Evolutionary conservation across 1,140 invertebrate species (phyloP).

Genomic region (Ips nitidus): DNA sequence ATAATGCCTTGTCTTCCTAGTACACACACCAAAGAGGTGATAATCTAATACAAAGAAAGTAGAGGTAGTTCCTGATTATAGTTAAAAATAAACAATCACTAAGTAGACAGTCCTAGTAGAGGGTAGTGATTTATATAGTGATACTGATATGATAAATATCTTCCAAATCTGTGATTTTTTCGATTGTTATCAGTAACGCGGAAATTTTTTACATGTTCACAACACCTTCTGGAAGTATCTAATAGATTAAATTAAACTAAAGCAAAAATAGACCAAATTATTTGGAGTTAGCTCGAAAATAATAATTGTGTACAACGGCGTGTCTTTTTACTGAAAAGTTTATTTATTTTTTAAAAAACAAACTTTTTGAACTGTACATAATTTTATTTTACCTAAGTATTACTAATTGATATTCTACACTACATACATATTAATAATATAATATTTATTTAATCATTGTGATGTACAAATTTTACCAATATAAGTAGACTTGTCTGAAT

Average conservation of each 20-base stretch:
- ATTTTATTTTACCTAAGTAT: background rate
- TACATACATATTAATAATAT: background rate
- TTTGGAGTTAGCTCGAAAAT: too few relatives aligned
- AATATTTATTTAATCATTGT: conserved; percentile 6
- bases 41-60: conserved; percentile 9
- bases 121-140: background rate
- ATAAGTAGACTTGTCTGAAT: conserved; percentile 9
- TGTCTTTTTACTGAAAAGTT: background rate
- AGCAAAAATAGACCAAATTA: too few relatives aligned
- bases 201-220: background rate
- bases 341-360: too few relatives aligned
- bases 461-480: conserved; percentile 16
- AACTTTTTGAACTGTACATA: too few relatives aligned
- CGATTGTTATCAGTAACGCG: background rate
- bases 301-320: too few relatives aligned
- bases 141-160: background rate
- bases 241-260: too few relatives aligned
- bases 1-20: conserved; percentile 17
- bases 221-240: too few relatives aligned
- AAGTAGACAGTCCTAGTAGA: too few relatives aligned
- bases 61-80: background rate
- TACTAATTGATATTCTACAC: background rate
- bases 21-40: conserved; percentile 8
- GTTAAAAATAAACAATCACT: background rate
- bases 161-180: background rate